A percentile compares a stretch with the other conserved stretches of the same genome.
These are phyloP conservation scores for Enteromius afrohamiltoni DNA, from an alignment of 2,797 vertebrate species.

Conservation along the genomic window DNA sequence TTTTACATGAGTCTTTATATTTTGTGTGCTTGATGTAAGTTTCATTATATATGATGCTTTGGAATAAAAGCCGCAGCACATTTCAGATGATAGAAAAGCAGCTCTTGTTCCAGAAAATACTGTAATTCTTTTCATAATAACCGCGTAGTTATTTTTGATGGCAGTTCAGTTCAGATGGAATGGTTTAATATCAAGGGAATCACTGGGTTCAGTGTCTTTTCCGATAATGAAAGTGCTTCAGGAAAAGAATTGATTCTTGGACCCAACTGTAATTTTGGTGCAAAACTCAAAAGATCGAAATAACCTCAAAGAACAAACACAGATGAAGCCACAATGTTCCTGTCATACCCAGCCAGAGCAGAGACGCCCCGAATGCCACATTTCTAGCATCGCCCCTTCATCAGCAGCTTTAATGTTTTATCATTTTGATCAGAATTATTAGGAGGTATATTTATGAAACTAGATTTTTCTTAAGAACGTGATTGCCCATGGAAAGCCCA, in stretches of 20 bases:
- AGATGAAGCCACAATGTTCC: slow-evolving; percentile 8
- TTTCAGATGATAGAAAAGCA: background rate
- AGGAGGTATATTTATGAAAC: background rate
- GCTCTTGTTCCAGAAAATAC: background rate
- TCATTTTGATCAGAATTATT: background rate
- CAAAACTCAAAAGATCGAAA: slow-evolving; percentile 12
- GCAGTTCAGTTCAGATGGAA: background rate
- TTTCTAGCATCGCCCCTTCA: background rate
- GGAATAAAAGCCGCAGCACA: background rate
- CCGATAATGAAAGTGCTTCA: slow-evolving; percentile 1
- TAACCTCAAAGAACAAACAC: slow-evolving; percentile 20
- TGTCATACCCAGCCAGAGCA: background rate
- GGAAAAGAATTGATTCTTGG: background rate
- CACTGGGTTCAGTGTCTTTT: background rate
- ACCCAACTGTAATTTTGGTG: background rate
- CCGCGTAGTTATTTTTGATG: too few relatives aligned
- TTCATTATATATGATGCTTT: background rate
- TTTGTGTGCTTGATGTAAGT: background rate
- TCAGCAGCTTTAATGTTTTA: background rate
- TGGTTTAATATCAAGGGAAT: background rate
- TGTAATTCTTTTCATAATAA: background rate
- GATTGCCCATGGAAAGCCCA: background rate
- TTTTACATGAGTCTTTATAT: background rate
- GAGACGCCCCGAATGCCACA: background rate
- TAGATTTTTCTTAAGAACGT: background rate